Evolutionary conservation across 2,888 invertebrate species (phyloP).

Genomic region (Eupithecia subfuscata): DNA sequence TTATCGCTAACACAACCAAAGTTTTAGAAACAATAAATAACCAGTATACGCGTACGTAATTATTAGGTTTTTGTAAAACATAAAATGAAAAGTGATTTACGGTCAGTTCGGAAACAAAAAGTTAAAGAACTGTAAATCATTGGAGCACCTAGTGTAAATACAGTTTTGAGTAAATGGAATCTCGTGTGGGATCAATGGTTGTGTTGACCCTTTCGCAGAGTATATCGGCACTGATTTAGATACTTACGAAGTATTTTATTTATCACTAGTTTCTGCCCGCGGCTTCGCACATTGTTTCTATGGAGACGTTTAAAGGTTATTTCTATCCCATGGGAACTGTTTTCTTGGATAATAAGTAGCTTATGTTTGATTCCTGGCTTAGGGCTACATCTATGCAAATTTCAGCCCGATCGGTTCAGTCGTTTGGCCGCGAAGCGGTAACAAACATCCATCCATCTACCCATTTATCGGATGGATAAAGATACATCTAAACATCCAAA

Average conservation of each 20-base stretch:
- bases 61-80: constrained; percentile 46
- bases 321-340: too few species aligned
- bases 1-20: not conserved
- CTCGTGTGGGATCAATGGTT: not conserved
- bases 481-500: too few species aligned
- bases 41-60: constrained; percentile 50
- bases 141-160: constrained; percentile 8
- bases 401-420: too few species aligned
- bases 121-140: constrained; percentile 17
- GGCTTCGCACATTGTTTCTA: too few species aligned
- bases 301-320: too few species aligned
- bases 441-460: too few species aligned
- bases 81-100: constrained; percentile 14
- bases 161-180: constrained; percentile 2
- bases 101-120: constrained; percentile 6
- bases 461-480: too few species aligned
- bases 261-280: too few species aligned
- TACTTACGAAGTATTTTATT: not conserved
- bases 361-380: too few species aligned
- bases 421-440: too few species aligned
- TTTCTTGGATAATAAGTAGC: too few species aligned
- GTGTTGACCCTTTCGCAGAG: not conserved
- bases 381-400: too few species aligned
- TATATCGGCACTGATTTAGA: not conserved
- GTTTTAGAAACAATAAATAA: constrained; percentile 47